Evolutionary conservation across 2,888 invertebrate genomes (phyloP), one percentile per base, ranked within the genome.

Genomic region (Arrhopalites spinosus): DNA sequence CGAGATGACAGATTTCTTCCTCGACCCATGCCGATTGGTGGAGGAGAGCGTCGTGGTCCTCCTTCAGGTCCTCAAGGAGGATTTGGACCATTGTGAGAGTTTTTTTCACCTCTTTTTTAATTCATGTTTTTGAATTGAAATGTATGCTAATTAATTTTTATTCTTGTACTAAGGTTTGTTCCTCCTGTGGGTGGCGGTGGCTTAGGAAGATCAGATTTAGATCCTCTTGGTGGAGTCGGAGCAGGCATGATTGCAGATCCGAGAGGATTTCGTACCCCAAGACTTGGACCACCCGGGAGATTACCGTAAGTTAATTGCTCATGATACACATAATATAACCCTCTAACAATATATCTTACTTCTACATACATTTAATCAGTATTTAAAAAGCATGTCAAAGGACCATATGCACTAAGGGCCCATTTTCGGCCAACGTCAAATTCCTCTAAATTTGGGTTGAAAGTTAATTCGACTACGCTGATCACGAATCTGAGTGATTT

Each of bases 211-310:
- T 78, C 79, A 7, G 81, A 81, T 73, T 77, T 81, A 30, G 81
- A 81, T 68, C 81, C 81, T 13, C 30, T 80, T 15, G 79, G 81
- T 3, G 72, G 80, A 20, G 63, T 79, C 61, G 80, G 80, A 2
- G 23, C 74, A 20, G 81, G 81, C 25, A 81, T 78, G 77, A 43
- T 81, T 17, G 76, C 78, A 20, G 81, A 81, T 73, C 81, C 81
- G 20, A 66, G 81, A 17, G 81, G 81, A 66, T 80, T 79, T 30
- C 69, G 81, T 13, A 63, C 45, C 0, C 80, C 78, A 20, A 66
- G 71, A 53, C 45, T 74, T 25, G 53, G 56, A 56, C 43, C 67
- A 66, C 78, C 77, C 25, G 75, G 76, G 15, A n/a, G 72, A 25
- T 74, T 74, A 25, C 79, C 79, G 79, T 79, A 69, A 78, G 76